Conservation (phyloP, 2,888 invertebrate genomes). For the Archaeoteleia sp. region DNA sequence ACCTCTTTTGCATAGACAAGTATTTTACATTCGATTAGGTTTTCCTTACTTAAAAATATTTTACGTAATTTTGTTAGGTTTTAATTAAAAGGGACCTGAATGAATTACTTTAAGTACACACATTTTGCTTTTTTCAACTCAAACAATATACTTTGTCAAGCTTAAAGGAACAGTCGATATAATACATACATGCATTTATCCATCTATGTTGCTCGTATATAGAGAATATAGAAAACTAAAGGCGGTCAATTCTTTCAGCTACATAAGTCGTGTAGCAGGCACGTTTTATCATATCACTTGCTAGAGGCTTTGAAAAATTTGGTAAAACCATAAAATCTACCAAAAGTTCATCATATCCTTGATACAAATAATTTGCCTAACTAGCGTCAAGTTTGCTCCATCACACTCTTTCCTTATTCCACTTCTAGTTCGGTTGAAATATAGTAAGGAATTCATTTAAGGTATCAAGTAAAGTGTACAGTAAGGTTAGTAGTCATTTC, state of each 20-base stretch:
- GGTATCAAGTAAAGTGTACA: conserved; percentile 24
- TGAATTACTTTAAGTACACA: not conserved
- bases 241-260: conserved; percentile 64
- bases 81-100: too few species aligned
- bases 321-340: conserved; percentile 62
- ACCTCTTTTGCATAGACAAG: not conserved
- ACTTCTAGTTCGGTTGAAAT: conserved; percentile 26
- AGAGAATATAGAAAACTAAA: conserved; percentile 69
- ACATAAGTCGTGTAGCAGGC: conserved; percentile 72
- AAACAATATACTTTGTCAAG: conserved; percentile 38
- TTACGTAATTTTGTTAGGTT: not conserved
- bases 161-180: conserved; percentile 36
- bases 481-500: conserved; percentile 32
- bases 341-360: conserved; percentile 36
- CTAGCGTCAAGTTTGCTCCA: conserved; percentile 43
- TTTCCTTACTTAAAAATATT: not conserved
- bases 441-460: conserved; percentile 30
- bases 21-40: not conserved
- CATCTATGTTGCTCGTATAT: conserved; percentile 49
- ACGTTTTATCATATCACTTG: conserved; percentile 74
- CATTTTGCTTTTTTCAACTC: conserved; percentile 9
- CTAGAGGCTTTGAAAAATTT: conserved; percentile 68
- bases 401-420: conserved; percentile 27
- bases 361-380: conserved; percentile 55
- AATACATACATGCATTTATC: conserved; percentile 48